Base-by-base conservation (phyloP, 1,140 invertebrate species). In the Magallana gigas region DNA sequence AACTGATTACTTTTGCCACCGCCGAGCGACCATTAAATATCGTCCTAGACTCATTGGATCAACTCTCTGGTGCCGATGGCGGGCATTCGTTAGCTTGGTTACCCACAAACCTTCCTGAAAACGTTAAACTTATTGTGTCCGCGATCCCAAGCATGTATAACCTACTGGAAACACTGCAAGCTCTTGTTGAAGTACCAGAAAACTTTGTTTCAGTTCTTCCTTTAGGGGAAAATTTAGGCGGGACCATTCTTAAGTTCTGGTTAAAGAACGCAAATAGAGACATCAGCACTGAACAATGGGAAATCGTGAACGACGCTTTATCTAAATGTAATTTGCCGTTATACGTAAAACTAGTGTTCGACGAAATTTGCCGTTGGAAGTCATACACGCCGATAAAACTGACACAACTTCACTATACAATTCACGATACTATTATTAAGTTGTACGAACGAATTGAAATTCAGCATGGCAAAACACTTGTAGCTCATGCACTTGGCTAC, bases 341-440 rank as follows among this genome's bases (percentile, higher is more conserved):
- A 60, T 99, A 99, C 93, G 98, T 99, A 0, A 99, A 99, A 95
- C 95, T 99, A 23, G 98, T 99, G 0, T 95, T 94, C 90, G 95
- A 95, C 87, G 98, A 99, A 95, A 98, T 99, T 12, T 98, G 98
- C 93, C 95, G 98, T 85, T 99, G 99, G 99, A 96, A 98, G 82
- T 99, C 98, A 87, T 99, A 99, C 93, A 99, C 98, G 0, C 98
- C 98, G 94, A 97, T 98, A 0, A 97, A 98, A 89, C 98, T 98
- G 90, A 99, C 98, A 0, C 97, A 97, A 91, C 95, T 99, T 60
- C 98, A 98, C 0, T 97, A 97, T 56, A 99, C 98, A 8, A 98
- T 99, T 0, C 99, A 99, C 97, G 98, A 99, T 93, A 98, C 97
- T 16, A 99, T 99, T 91, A 99, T 99, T 97, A 98, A 99, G 96